These are phyloP conservation scores for Seriola rivoliana DNA, from an alignment of 2,113 vertebrate genomes.

Conservation along the genomic window DNA sequence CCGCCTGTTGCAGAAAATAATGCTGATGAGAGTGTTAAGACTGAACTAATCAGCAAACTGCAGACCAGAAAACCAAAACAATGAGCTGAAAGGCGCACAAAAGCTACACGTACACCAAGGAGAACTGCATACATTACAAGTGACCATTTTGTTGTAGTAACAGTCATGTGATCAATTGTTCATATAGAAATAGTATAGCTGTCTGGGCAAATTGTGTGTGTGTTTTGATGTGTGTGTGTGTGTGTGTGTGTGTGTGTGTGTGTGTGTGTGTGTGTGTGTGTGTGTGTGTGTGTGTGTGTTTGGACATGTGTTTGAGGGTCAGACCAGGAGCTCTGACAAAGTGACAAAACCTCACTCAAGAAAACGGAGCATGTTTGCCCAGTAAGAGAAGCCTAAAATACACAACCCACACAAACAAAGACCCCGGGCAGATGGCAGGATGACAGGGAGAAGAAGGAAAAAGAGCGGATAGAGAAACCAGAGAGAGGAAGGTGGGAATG, in stretches of 20 bases:
- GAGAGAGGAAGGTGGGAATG: slow-evolving; percentile 25
- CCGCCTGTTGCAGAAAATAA: too few species aligned
- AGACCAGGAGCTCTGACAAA: slow-evolving; percentile 53
- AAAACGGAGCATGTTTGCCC: slow-evolving; percentile 68
- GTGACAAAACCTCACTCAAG: slow-evolving; percentile 62
- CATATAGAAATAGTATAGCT: slow-evolving; percentile 4
- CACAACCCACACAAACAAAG: slow-evolving; percentile 61
- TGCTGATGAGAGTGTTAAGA: too few species aligned
- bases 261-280: too few species aligned
- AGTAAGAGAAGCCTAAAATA: slow-evolving; percentile 68
- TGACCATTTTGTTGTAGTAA: background rate
- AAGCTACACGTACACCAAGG: background rate
- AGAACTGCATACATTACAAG: background rate
- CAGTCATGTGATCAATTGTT: background rate
- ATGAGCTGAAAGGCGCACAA: background rate
- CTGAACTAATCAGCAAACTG: background rate
- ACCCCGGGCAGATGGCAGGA: slow-evolving; percentile 32
- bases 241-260: too few species aligned
- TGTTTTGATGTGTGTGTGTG: slow-evolving; percentile 16
- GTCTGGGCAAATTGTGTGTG: background rate
- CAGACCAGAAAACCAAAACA: background rate
- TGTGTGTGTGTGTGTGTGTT: slow-evolving; percentile 29
- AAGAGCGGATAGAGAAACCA: slow-evolving; percentile 29
- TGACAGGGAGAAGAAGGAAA: background rate
- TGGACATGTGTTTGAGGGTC: slow-evolving; percentile 51